Base-by-base conservation (phyloP, 2,888 invertebrate species). In the Habroteleia sp. region DNA sequence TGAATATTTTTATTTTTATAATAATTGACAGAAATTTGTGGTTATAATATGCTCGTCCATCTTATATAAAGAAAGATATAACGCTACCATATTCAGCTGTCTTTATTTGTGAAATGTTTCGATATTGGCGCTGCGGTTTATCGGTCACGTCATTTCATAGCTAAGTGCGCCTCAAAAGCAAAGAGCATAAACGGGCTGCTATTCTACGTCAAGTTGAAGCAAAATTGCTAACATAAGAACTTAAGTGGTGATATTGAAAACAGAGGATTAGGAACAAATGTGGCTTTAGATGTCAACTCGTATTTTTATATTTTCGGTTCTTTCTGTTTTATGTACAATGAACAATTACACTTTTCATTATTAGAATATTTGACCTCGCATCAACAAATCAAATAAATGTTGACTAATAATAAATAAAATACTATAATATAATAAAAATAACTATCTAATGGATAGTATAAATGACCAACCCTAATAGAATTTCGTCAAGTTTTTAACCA, bases 81-180 rank as follows among this genome's bases (percentile, higher is more conserved):
- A 71, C 37, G 48, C 46, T 62, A 52, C 52, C 44, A 44, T 62
- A 62, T 62, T 62, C 62, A 60, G 39, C 52, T 71, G 69, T 62
- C 56, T 71, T 71, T 71, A 71, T 71, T 71, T 63, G 69, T 52
- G 71, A 62, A 71, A 46, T 54, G 69, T 71, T 71, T 63, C 62
- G 71, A 71, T 71, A 71, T 71, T 63, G 63, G 71, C 56, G 25
- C 48, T 63, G 63, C 71, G 71, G 71, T 71, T 71, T 72, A 72
- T 72, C 72, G 63, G 63, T 63, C 54, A 50, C 48, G 63, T 72
- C 71, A 63, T 71, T 71, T 63, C 62, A 52, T 52, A 71, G 71
- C 52, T 62, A 71, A 71, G 71, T 62, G 54, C 52, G 11, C 71
- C 71, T 71, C 60, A 62, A 71, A 62, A 62, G 62, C 62, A 54